Evolutionary conservation across 2,797 vertebrate species (phyloP).

Genomic region (Sarcoramphus papa): DNA sequence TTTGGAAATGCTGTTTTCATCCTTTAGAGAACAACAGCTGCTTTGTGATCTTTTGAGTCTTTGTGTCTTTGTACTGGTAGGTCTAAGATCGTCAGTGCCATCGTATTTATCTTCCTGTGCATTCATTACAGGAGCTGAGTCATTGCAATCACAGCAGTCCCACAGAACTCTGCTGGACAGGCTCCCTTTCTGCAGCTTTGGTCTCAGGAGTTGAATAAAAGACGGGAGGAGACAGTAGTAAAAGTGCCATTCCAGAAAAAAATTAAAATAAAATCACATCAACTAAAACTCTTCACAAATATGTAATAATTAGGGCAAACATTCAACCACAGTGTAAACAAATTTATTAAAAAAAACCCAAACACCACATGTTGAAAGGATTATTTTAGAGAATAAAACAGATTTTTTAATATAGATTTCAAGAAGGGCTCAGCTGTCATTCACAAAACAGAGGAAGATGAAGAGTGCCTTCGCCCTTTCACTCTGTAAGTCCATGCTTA

Average conservation of each 20-base stretch:
- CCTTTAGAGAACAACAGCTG: not conserved
- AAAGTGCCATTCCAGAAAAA: not conserved
- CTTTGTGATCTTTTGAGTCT: not conserved
- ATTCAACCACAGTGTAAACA: not conserved
- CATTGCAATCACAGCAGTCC: not conserved
- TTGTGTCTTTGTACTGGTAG: not conserved
- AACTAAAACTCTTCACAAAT: not conserved
- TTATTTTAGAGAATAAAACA: not conserved
- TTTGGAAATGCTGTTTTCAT: not conserved
- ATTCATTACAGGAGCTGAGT: not conserved
- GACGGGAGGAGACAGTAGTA: not conserved
- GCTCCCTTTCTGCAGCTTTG: not conserved
- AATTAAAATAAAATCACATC: not conserved
- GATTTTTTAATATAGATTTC: not conserved
- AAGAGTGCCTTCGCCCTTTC: not conserved
- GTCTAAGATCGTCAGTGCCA: not conserved
- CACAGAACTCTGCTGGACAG: not conserved
- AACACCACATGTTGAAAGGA: not conserved
- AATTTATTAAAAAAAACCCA: not conserved
- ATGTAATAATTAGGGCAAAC: not conserved
- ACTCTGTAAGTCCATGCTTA: rapidly evolving
- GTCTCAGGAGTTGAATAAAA: not conserved
- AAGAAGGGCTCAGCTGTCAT: not conserved
- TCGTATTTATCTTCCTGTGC: not conserved
- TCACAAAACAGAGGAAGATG: not conserved